These are phyloP conservation scores for Falco concolor DNA, from an alignment of 2,797 vertebrate genomes.

Conservation along the genomic window DNA sequence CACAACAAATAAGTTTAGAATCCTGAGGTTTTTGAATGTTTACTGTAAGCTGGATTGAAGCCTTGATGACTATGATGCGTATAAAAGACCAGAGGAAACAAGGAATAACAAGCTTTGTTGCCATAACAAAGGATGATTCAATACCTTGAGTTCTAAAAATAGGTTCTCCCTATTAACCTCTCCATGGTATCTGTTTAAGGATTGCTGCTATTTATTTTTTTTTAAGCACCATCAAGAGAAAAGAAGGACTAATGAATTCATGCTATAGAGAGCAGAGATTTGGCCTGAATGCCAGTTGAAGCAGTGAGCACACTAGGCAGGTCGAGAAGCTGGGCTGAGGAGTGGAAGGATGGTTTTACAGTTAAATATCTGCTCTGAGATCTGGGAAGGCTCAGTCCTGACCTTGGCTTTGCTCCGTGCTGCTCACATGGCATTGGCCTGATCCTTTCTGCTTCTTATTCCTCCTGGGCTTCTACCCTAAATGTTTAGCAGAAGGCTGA, in stretches of 20 bases:
- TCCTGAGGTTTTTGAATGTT: neutral
- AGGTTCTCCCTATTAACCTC: neutral
- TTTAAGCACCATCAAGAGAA: neutral
- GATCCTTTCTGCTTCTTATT: neutral
- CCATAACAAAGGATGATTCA: conserved; percentile 26
- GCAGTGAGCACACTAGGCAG: neutral
- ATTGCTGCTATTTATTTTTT: neutral
- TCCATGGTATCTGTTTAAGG: neutral
- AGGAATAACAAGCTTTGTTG: neutral
- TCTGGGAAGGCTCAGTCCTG: neutral
- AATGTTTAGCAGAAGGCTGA: neutral
- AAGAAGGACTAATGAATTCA: neutral
- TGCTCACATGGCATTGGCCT: neutral
- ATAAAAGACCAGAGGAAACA: neutral
- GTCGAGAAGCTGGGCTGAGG: neutral
- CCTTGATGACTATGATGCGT: neutral
- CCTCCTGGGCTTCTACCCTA: neutral
- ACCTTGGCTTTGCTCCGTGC: neutral
- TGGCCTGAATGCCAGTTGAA: neutral
- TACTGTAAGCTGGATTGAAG: neutral
- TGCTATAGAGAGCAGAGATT: neutral
- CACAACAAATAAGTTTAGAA: neutral
- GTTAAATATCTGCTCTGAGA: neutral
- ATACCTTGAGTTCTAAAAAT: neutral
- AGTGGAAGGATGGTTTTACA: neutral